Base-by-base conservation (phyloP, 64 coral and sea anemone species). In the Anthopleura sola region DNA sequence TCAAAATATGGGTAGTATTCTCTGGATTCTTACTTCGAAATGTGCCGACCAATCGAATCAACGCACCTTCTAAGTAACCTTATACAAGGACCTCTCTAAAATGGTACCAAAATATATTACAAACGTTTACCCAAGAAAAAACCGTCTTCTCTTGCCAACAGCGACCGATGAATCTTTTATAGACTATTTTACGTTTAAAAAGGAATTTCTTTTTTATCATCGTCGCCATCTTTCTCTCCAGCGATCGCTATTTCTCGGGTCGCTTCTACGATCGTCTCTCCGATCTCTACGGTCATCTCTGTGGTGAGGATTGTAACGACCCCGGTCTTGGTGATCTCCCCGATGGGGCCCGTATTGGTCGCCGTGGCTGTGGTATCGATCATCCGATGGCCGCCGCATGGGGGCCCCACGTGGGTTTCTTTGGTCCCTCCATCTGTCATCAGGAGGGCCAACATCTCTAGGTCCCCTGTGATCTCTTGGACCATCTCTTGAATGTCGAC, bases 131-230 rank as follows among this genome's bases (percentile, higher is more conserved):
- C 66, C 31, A 71, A 32, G 66, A 29, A 71, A 71, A 71, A 28
- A 13, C 24, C 2, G 1, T 23, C n/a, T 86, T 47, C n/a, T 83
- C 57, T 17, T 74, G 57, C 82, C 75, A 86, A 15, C 82, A 86
- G 20, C 21, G 5, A 1, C 2, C 12, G 66, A 31, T n/a, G 1
- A 15, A 12, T 71, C 29, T 71, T 36, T 32, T 34, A 71, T 71
- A 71, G 66, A 71, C 66, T 71, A 36, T 71, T 71, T 15, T 26
- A 71, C 66, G 66, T 71, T 88, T 93, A 81, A 86, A 88, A 78
- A 86, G 83, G 28, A 29, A 79, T 86, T 68, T 71, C 82, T 93
- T 81, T 74, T 39, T 83, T n/a, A 15, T 83, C 55, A 83, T 56
- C 82, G 19, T 14, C 82, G 82, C 78, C 78, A 81, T 81, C 39